Base-by-base conservation (phyloP, 2,888 invertebrate species). In the Osedax frankpressi region DNA sequence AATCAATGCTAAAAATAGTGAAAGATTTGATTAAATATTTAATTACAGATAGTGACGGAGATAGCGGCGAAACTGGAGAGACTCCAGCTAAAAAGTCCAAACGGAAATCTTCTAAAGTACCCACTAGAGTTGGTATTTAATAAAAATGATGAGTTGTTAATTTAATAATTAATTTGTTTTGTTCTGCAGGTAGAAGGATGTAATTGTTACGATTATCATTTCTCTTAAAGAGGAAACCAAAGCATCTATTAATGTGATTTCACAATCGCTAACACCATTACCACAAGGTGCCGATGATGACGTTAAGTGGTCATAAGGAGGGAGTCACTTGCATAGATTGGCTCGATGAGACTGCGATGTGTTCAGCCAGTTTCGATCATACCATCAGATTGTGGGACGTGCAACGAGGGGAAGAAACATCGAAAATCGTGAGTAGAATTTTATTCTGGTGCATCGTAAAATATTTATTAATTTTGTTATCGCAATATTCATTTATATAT, bases 341-440 rank as follows among this genome's bases (percentile, higher is more conserved):
- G 95, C 88, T 91, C 79, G 90, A 91, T 78, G 87, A 87, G 74
- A 87, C 89, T 77, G 91, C 91, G 76, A 86, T 95, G 1, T 87
- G 92, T 6, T 93, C 94, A 0, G 89, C 90, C 72, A 93, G 95
- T 0, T 94, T 94, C 94, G 97, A 98, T 86, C 95, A 97, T 82
- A 91, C 94, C 0, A 86, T 98, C 24, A 91, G 92, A 83, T 83
- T 94, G 6, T 98, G 97, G 97, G 96, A 98, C 84, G 88, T 92
- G 67, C 91, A 92, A 75, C 75, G 91, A 70, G 92, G 91, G 70
- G 91, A 90, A 59, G 89, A 93, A 62, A 75, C 44, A n/a, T 63
- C 73, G 0, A 67, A 73, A 26, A 76, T 76, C 29, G 44, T 44
- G 6, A 19, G 44, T 44, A 19, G 6, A 44, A 44, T 19, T 19